A percentile compares a stretch with the other conserved stretches of the same genome.
Evolutionary conservation across 2,113 vertebrate genomes (phyloP).

Genomic region (Pteronura brasiliensis): DNA sequence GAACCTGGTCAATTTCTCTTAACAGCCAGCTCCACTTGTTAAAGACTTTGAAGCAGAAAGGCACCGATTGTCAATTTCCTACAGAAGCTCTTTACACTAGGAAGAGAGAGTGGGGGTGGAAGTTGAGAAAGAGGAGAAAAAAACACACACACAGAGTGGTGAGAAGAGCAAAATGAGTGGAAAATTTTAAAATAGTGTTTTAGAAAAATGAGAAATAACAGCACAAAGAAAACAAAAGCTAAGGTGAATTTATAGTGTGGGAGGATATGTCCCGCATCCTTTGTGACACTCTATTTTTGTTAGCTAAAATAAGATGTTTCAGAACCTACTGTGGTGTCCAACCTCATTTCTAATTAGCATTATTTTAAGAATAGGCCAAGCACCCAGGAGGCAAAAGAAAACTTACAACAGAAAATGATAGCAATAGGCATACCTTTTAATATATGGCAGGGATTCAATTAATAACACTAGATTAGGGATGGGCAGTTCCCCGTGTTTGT

Average conservation of each 20-base stretch:
- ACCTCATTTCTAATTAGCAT: neutral
- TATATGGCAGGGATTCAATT: neutral
- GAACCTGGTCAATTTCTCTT: constrained; percentile 74
- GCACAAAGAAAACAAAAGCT: constrained; percentile 13
- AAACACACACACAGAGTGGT: neutral
- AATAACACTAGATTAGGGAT: neutral
- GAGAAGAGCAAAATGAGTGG: constrained; percentile 14
- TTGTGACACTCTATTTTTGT: neutral
- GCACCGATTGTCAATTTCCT: constrained; percentile 74
- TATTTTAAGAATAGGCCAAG: constrained; percentile 10
- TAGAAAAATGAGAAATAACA: constrained; percentile 31
- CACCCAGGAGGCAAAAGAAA: neutral
- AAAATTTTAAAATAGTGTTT: constrained; percentile 28
- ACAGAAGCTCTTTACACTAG: constrained; percentile 71
- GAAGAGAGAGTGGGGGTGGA: constrained; percentile 17
- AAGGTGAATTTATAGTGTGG: neutral
- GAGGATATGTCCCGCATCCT: neutral
- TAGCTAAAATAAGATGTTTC: constrained; percentile 20
- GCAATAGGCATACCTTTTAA: constrained; percentile 3
- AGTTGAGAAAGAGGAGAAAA: neutral
- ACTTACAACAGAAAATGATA: neutral
- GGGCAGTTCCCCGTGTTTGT: neutral
- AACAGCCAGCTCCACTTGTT: constrained; percentile 65
- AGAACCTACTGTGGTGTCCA: neutral
- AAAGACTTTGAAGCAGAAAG: constrained; percentile 73